These are phyloP conservation scores for Drosophila pachea DNA, from an alignment of 1,140 invertebrate species.

Conservation along the genomic window DNA sequence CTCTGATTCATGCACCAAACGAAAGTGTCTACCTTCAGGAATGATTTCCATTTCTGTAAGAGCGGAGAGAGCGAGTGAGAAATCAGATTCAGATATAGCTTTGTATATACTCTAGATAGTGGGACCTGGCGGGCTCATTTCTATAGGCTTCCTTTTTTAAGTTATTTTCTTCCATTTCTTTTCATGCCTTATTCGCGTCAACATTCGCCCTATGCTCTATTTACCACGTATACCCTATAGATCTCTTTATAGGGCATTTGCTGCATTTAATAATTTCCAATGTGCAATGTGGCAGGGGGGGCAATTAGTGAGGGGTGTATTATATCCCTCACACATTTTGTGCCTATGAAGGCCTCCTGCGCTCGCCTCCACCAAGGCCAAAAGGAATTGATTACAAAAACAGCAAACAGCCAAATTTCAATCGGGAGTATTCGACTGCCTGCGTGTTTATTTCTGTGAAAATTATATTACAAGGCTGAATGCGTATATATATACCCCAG, in stretches of 20 bases:
- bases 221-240: too few relatives aligned
- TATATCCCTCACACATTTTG: background rate
- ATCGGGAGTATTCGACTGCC: background rate
- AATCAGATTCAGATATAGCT: background rate
- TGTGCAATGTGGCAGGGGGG: slow-evolving; percentile 11
- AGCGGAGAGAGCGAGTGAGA: slow-evolving; percentile 24
- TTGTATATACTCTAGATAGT: background rate
- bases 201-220: too few relatives aligned
- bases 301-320: too few relatives aligned
- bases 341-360: slow-evolving; percentile 39
- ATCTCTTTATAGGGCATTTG: background rate
- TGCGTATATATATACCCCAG: too few relatives aligned
- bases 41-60: slow-evolving; percentile 88
- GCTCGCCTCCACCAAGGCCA: slow-evolving; percentile 60
- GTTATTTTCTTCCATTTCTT: too few relatives aligned
- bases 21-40: slow-evolving; percentile 90
- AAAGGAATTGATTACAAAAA: slow-evolving; percentile 15
- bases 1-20: slow-evolving; percentile 89
- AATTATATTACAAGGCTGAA: too few relatives aligned
- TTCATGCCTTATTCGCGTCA: too few relatives aligned
- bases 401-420: background rate
- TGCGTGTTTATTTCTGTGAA: background rate
- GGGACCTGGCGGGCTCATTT: too few relatives aligned
- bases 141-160: too few relatives aligned
- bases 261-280: slow-evolving; percentile 30